These are phyloP conservation scores for Drosophila neonasuta DNA, from an alignment of 2,888 invertebrate species.

Conservation along the genomic window DNA sequence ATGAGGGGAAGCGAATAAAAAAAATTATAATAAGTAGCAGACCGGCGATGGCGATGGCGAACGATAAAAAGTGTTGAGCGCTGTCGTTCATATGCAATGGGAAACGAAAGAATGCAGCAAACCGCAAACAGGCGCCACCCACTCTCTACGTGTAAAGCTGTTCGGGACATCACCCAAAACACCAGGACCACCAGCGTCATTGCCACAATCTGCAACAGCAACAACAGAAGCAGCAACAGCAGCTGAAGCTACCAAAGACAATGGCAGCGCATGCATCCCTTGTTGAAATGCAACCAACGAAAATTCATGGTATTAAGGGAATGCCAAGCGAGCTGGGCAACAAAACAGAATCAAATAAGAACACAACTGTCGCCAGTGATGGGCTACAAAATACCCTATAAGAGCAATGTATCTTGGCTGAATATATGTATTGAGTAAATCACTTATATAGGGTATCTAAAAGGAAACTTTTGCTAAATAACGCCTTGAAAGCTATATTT, in stretches of 20 bases:
- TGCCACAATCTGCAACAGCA: slow-evolving; percentile 7
- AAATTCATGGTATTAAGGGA: slow-evolving; percentile 76
- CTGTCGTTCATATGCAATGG: slow-evolving; percentile 73
- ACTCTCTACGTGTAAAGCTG: slow-evolving; percentile 7
- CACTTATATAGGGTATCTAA: neutral
- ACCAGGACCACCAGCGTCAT: slow-evolving; percentile 11
- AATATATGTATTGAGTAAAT: too few species aligned
- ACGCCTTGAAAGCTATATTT: neutral
- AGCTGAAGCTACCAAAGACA: slow-evolving; percentile 49
- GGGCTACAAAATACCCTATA: slow-evolving; percentile 33
- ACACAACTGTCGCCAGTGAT: neutral
- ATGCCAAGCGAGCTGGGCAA: slow-evolving; percentile 70
- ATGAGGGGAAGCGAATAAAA: slow-evolving; percentile 11
- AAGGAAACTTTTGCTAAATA: neutral
- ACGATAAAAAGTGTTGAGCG: slow-evolving; percentile 73
- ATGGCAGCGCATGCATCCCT: slow-evolving; percentile 51
- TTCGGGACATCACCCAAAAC: slow-evolving; percentile 19
- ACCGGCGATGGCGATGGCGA: slow-evolving; percentile 54
- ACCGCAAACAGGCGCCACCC: slow-evolving; percentile 51
- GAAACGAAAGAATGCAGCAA: slow-evolving; percentile 67
- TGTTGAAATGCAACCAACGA: slow-evolving; percentile 71
- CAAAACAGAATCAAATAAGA: slow-evolving; percentile 43
- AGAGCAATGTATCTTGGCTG: too few species aligned
- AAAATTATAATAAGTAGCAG: slow-evolving; percentile 71
- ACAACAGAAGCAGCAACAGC: slow-evolving; percentile 7